Evolutionary conservation across 2,888 invertebrate genomes (phyloP).

Genomic region (Dryomyza anilis): DNA sequence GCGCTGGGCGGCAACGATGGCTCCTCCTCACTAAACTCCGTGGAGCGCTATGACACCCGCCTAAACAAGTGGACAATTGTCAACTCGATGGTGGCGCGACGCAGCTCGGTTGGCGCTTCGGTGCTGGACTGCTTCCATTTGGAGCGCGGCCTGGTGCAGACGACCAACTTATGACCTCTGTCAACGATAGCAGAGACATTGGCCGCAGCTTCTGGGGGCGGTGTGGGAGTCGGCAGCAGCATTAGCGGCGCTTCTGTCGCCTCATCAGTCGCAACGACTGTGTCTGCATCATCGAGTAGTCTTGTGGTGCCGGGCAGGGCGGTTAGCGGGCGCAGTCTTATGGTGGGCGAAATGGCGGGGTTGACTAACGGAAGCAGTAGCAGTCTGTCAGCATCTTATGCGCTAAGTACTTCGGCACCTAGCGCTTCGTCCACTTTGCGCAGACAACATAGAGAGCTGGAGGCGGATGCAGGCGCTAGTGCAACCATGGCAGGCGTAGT

Average conservation of each 20-base stretch:
- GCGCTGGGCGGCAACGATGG: constrained; percentile 75
- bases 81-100: constrained; percentile 68
- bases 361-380: constrained; percentile 24
- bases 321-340: constrained; percentile 40
- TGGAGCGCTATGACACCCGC: constrained; percentile 70
- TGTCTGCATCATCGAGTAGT: constrained; percentile 38
- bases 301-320: constrained; percentile 50
- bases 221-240: constrained; percentile 29
- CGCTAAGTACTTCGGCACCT: constrained; percentile 56
- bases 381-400: constrained; percentile 34
- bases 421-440: constrained; percentile 51
- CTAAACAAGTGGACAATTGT: constrained; percentile 71
- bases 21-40: constrained; percentile 71
- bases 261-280: no score
- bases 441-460: constrained; percentile 33
- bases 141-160: constrained; percentile 62
- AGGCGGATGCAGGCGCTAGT: constrained; percentile 27
- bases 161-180: constrained; percentile 62
- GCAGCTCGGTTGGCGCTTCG: constrained; percentile 72
- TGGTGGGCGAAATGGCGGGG: constrained; percentile 35
- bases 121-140: constrained; percentile 70
- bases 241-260: constrained; percentile 32
- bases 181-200: constrained; percentile 55
- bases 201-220: constrained; percentile 39
- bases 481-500: constrained; percentile 27